Evolutionary conservation across 2,888 invertebrate species (phyloP), one percentile per base, ranked within the genome.

Genomic region (Metellina segmentata): DNA sequence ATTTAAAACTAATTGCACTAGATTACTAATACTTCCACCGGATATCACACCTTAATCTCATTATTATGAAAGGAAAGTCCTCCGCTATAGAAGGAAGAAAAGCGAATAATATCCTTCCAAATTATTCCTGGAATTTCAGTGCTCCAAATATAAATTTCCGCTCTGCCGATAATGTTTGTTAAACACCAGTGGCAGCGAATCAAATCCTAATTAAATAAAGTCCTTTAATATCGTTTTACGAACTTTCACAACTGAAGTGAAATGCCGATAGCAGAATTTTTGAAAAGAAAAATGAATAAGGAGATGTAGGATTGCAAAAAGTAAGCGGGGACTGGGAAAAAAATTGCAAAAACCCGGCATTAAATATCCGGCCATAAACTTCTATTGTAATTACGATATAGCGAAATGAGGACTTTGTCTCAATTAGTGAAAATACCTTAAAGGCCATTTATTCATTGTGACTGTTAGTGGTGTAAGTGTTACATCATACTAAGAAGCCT

Each of bases 161-260:
- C 53, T 61, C 61, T 19, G n/a, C 69, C 77, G 70, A 70, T 77
- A 86, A 77, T 86, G 77, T 85, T 78, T 70, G 69, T 69, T 53
- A 34, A 86, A 86, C 51, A 70, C 69, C 16, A 70, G 77, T 49
- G 49, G 85, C 69, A 78, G 16, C 77, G 77, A 86, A 86, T 86
- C 85, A 69, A 78, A 86, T 61, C 69, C 70, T 86, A 86, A 86
- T 86, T 86, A 86, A 86, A 86, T 86, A 78, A 86, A 86, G 61
- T 70, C 78, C 13, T 86, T 86, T 86, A 86, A 86, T 86, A 86
- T 86, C 85, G 85, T 75, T 85, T 85, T 61, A 53, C 78, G 34
- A 69, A 20, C 53, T 82, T 51, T 7, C 48, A 52, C 20, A 69
- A 48, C 48, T 78, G 69, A 78, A 77, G 85, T 70, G 85, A 70